Evolutionary conservation across 2,113 vertebrate genomes (phyloP), one percentile per base, ranked within the genome.

Genomic region (Sminthopsis crassicaudata): DNA sequence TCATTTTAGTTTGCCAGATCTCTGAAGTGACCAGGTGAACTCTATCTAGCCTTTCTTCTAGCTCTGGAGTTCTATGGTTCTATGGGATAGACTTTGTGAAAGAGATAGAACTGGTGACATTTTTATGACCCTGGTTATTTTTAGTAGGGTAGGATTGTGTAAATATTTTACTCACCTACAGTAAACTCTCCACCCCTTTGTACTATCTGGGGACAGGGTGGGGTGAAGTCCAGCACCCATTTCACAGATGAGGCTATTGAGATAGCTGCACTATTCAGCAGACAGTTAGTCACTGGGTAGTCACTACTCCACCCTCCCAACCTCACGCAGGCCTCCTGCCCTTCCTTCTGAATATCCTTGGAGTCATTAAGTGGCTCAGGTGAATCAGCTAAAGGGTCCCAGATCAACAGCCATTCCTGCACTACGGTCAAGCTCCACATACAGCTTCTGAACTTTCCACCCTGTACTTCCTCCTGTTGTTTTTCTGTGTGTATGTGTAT

Each of bases 241-340:
- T 97, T 96, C 96, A 95, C 90, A 91, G 91, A 94, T 94, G 94
- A 96, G 96, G 88, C 53, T 27, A 55, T 54, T 95, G 89, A 96
- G 93, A 95, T 95, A 48, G 67, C 19, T 84, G 67, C n/a, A 84
- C 42, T 84, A 84, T 42, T 84, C n/a, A 42, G 67, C n/a, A 84
- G 67, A 84, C 84, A 97, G 46, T 88, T 96, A 90, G 26, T 89
- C 67, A 97, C 12, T 93, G 19, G 91, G 89, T 67, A 95, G 91
- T 96, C 60, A 91, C 57, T 0, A 0, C 93, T 51, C 46, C 24
- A 89, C 91, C 52, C 53, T 8, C 52, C 53, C 67, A 96, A 84
- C 57, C 54, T 96, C 84, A 94, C 51, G 25, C 22, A 30, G 90
- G 96, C 96, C 90, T 97, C 48, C 90, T 91, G 92, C 94, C 53